These are phyloP conservation scores for Leptopterna dolabrata DNA, from an alignment of 2,888 invertebrate species.

Conservation along the genomic window DNA sequence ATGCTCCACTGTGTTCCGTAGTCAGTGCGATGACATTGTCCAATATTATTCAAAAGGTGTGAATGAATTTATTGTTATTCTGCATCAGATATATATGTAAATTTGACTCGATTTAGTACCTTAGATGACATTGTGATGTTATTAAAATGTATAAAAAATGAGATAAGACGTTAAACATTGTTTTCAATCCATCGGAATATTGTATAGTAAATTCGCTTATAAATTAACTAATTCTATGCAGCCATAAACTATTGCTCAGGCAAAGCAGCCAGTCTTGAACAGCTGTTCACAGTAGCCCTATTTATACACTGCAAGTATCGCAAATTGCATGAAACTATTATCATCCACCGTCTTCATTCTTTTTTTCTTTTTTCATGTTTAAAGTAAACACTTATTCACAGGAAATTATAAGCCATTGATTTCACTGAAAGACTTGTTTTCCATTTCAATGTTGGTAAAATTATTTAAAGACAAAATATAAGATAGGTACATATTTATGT, in stretches of 20 bases:
- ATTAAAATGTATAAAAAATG: not conserved
- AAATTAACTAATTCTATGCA: not conserved
- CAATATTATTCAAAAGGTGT: not conserved
- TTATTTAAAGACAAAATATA: too few relatives aligned
- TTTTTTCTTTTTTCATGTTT: too few relatives aligned
- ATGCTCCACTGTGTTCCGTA: too few relatives aligned
- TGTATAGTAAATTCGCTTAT: not conserved
- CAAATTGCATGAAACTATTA: not conserved
- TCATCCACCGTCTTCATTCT: not conserved
- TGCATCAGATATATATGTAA: not conserved
- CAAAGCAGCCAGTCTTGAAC: not conserved
- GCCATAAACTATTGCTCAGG: not conserved
- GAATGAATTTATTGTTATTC: not conserved
- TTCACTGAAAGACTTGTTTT: too few relatives aligned
- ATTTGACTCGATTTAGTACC: constrained; percentile 5
- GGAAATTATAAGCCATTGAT: too few relatives aligned
- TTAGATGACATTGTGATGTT: constrained; percentile 25
- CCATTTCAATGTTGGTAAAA: too few relatives aligned
- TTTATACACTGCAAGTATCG: too few relatives aligned
- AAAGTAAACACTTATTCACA: too few relatives aligned
- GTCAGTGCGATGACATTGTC: not conserved
- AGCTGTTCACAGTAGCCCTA: not conserved
- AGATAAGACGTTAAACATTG: not conserved
- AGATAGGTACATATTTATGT: too few relatives aligned
- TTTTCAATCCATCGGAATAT: not conserved